phyloP scores from a whole-genome alignment of 2,113 vertebrate genomes.

The Peromyscus californicus region DNA sequence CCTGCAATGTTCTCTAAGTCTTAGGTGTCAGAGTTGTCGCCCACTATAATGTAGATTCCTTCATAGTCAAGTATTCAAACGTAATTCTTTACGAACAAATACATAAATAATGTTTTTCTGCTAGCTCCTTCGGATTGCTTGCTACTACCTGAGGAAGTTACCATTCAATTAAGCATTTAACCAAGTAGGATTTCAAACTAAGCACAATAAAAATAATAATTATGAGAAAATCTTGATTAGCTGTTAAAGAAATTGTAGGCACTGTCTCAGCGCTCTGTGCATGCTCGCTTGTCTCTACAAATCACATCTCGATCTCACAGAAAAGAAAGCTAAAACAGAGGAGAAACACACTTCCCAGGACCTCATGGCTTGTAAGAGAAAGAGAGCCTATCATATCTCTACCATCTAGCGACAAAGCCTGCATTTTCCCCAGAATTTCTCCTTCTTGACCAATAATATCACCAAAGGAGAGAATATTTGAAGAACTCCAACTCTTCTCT shows the following conservation, averaged over 20 bases:
- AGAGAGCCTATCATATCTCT: neutral
- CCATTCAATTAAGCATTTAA: conserved; percentile 41
- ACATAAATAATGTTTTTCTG: neutral
- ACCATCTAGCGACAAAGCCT: neutral
- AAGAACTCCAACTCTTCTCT: neutral
- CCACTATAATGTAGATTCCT: neutral
- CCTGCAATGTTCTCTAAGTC: neutral
- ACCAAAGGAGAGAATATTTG: neutral
- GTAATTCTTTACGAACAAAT: neutral
- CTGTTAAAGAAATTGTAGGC: neutral
- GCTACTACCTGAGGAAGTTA: neutral
- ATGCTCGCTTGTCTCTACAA: neutral
- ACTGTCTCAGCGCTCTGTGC: neutral
- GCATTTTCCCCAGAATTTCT: neutral
- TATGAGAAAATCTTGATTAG: neutral
- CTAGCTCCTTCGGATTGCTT: neutral
- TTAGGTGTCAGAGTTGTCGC: neutral
- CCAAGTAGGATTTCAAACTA: neutral
- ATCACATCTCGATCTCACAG: neutral
- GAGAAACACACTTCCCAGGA: neutral
- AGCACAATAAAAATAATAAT: neutral
- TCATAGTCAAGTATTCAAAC: neutral
- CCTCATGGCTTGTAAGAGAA: neutral
- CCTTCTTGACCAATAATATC: neutral
- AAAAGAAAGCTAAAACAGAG: neutral